phyloP scores from a whole-genome alignment of 2,797 vertebrate species.

The Lateolabrax maculatus region DNA sequence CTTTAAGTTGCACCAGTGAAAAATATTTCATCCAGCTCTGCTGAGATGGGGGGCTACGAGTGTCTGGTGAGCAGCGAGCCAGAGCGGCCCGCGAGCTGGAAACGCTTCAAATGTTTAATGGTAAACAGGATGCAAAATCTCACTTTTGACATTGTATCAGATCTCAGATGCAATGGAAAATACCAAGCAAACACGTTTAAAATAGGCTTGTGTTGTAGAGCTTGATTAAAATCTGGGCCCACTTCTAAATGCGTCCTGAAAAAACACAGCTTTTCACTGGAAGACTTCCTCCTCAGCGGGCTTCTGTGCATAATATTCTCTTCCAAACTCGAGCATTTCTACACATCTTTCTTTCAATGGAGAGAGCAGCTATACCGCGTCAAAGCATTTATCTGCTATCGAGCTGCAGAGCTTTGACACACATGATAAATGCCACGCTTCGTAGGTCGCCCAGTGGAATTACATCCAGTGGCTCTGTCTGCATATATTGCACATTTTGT shows the following conservation, averaged over 20 bases:
- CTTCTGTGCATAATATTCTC: constrained; percentile 7
- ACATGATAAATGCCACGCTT: constrained; percentile 43
- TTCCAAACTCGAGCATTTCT: constrained; percentile 37
- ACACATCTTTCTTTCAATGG: not conserved
- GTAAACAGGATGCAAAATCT: constrained; percentile 56
- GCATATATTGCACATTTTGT: constrained; percentile 16
- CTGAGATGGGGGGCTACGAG: constrained; percentile 36
- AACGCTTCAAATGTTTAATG: constrained; percentile 58
- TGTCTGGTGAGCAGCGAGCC: constrained; percentile 33
- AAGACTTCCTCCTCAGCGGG: constrained; percentile 21
- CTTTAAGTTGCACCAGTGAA: constrained; percentile 42
- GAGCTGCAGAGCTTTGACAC: constrained; percentile 40
- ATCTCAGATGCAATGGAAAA: constrained; percentile 42
- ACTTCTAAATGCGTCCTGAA: not conserved
- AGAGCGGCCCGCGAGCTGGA: constrained; percentile 37
- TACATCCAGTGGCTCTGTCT: constrained; percentile 15
- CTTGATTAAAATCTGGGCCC: constrained; percentile 35
- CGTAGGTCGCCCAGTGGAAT: constrained; percentile 21
- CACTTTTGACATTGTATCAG: constrained; percentile 61
- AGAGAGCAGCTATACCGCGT: constrained; percentile 1
- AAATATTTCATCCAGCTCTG: constrained; percentile 23
- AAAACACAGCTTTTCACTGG: constrained; percentile 16
- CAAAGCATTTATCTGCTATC: constrained; percentile 44
- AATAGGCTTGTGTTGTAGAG: constrained; percentile 16
- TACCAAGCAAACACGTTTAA: not conserved